Conservation (phyloP, 2,797 vertebrate species). For the Rhynchonycteris naso region DNA sequence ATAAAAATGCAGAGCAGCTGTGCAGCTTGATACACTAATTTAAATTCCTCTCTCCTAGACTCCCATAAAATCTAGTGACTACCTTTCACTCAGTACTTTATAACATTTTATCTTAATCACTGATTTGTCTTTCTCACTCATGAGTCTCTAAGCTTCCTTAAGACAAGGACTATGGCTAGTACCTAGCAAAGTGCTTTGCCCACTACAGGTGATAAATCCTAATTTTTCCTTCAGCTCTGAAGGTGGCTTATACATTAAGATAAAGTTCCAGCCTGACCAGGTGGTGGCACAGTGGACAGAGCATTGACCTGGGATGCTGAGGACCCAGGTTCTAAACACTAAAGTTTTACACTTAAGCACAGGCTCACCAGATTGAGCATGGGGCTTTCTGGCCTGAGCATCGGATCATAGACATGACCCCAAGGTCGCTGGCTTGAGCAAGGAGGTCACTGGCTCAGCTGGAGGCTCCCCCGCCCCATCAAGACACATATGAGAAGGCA, state of each 20-base stretch:
- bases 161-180: background rate
- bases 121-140: conserved; percentile 4
- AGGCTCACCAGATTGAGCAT: no score
- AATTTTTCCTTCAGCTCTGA: background rate
- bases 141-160: background rate
- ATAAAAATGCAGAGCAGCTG: conserved; percentile 10
- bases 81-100: conserved; percentile 15
- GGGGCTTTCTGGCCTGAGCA: no score
- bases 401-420: no score
- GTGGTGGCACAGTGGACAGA: no score
- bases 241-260: conserved; percentile 20
- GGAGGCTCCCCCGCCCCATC: no score
- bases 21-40: background rate
- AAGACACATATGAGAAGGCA: no score
- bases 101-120: background rate
- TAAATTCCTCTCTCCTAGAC: background rate
- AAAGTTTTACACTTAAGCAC: no score
- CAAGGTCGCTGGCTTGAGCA: no score
- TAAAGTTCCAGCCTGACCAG: conserved; percentile 14
- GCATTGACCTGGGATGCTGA: no score
- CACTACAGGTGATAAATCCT: background rate
- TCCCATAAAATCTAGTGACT: background rate
- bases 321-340: no score
- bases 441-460: no score
- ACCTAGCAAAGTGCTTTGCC: background rate